These are phyloP conservation scores for Orthosia cruda DNA, from an alignment of 2,888 invertebrate species.

Conservation along the genomic window DNA sequence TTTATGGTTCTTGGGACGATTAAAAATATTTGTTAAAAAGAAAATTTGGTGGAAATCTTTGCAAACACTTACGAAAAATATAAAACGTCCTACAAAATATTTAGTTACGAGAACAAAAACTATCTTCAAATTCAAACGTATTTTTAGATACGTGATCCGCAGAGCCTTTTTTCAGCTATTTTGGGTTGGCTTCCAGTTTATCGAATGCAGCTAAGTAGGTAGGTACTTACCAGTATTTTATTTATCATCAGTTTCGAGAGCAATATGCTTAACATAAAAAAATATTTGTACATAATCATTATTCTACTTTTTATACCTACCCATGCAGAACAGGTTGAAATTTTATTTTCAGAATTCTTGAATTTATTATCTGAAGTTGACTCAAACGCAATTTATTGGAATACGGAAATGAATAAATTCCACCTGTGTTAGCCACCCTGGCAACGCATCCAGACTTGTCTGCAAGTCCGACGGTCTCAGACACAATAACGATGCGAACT, in stretches of 20 bases:
- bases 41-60: not conserved
- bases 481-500: not conserved
- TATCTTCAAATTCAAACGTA: too few species aligned
- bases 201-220: too few species aligned
- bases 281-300: too few species aligned
- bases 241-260: not conserved
- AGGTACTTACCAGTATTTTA: too few species aligned
- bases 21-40: not conserved
- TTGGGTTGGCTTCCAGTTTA: too few species aligned
- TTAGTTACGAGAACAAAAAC: too few species aligned
- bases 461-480: constrained; percentile 23
- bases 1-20: not conserved
- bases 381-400: not conserved
- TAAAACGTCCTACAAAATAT: too few species aligned
- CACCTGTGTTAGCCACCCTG: not conserved
- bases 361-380: not conserved
- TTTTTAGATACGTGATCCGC: too few species aligned
- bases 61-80: not conserved
- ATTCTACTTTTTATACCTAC: too few species aligned
- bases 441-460: not conserved
- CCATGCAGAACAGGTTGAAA: too few species aligned
- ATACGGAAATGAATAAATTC: not conserved
- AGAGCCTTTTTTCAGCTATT: too few species aligned
- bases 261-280: not conserved
- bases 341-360: not conserved